A percentile compares a stretch with the other conserved stretches of the same genome.
These are phyloP conservation scores for Xiphorhynchus erythropygius DNA, from an alignment of 2,797 vertebrate species.

Conservation along the genomic window DNA sequence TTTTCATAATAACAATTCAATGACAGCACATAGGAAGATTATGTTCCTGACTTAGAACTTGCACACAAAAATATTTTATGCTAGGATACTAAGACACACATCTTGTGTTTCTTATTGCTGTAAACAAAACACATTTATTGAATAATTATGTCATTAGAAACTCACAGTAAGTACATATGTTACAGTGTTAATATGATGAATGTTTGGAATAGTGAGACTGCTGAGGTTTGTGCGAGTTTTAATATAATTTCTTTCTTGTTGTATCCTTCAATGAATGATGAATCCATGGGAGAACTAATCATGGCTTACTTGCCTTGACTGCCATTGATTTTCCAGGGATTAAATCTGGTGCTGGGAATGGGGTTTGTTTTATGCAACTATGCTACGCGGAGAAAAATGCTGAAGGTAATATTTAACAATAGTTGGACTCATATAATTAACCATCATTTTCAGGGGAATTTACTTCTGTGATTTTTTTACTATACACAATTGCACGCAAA, in stretches of 20 bases:
- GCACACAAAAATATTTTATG: not conserved
- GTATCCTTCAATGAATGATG: not conserved
- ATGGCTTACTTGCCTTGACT: not conserved
- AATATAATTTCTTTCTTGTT: not conserved
- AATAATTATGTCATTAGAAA: not conserved
- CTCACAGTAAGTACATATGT: not conserved
- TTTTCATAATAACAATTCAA: not conserved
- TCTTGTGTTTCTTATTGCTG: not conserved
- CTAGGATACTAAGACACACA: not conserved
- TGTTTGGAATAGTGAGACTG: not conserved
- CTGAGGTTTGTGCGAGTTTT: not conserved
- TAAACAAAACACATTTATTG: not conserved
- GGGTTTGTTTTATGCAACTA: not conserved
- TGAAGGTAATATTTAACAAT: conserved; percentile 5
- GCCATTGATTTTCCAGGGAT: not conserved
- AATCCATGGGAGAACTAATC: not conserved
- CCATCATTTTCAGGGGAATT: not conserved
- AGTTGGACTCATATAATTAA: not conserved
- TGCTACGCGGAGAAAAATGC: not conserved
- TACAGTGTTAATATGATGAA: not conserved
- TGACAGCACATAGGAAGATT: not conserved
- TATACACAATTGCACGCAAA: not conserved
- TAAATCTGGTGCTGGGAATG: not conserved
- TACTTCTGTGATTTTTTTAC: not conserved
- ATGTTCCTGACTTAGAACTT: not conserved